These are phyloP conservation scores for Hylyphantes graminicola DNA, from an alignment of 1,140 invertebrate species.

Conservation along the genomic window DNA sequence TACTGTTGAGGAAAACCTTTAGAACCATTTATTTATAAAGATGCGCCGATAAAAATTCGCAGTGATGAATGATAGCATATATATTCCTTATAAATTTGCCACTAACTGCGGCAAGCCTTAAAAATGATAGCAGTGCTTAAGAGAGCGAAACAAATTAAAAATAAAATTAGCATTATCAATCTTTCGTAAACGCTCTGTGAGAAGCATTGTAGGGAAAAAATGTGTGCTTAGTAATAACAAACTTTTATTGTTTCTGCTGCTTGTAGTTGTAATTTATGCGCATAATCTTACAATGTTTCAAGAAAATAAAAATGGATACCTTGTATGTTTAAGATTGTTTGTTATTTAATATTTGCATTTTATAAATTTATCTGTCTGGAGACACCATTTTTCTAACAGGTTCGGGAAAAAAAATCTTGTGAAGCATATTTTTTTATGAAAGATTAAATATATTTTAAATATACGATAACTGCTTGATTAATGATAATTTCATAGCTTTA, in stretches of 20 bases:
- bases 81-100: constrained; percentile 28
- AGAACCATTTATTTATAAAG: constrained; percentile 46
- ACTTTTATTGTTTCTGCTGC: neutral
- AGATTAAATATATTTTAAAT: no score
- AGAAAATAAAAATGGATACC: no score
- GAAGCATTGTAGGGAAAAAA: constrained; percentile 4
- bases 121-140: constrained; percentile 14
- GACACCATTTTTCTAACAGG: no score
- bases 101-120: constrained; percentile 40
- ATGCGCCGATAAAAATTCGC: constrained; percentile 38
- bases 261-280: no score
- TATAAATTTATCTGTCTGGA: no score
- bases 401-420: no score
- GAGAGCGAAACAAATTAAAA: constrained; percentile 48
- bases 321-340: no score
- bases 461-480: no score
- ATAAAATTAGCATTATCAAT: constrained; percentile 41
- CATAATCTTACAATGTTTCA: no score
- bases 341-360: no score
- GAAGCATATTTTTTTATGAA: no score
- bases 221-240: constrained; percentile 10
- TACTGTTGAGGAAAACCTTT: constrained; percentile 30
- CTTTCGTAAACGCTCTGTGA: neutral
- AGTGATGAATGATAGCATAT: constrained; percentile 27
- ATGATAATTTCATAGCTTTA: no score